Base-by-base conservation (phyloP, 2,113 vertebrate species). In the Phylloscopus trochiloides region DNA sequence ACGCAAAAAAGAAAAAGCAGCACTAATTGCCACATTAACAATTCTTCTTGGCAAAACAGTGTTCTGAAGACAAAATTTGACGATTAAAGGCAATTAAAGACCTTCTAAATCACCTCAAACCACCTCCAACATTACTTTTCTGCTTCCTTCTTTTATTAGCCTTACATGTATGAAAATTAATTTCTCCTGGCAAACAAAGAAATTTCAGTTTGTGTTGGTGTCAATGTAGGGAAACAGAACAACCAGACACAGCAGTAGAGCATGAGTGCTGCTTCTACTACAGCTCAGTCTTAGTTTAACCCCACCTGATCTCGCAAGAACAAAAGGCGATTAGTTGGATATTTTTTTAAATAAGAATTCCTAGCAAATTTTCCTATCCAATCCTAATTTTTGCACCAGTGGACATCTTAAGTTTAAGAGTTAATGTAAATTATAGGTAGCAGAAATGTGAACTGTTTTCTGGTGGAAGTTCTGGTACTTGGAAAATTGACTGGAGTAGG, bases 111-210 rank as follows among this genome's bases (percentile, higher is more conserved):
- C 25, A 24, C 10, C 19, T 85, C 5, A 9, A 16, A 14, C 9
- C 7, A 55, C 42, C 21, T 76, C 12, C 18, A 83, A 16, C 3
- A 10, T 7, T 5, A 50, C 12, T 63, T 63, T 81, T 68, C 25
- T 59, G 4, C 14, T 81, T 81, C 8, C 4, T 63, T 9, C 15
- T 45, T 3, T 50, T 77, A 84, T 45, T 43, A 87, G 6, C 5
- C 17, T 45, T 9, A 36, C 3, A n/a, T 32, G 1, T 26, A 21
- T 43, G 14, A 87, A 92, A 87, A 72, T 45, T 54, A 45, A 32
- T 25, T 2, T 68, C 6, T 2, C 8, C 7, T 6, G 0, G 6
- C 12, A 62, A 72, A 32, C 1, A 58, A 76, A 8, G 3, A 31
- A 47, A 84, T 21, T 51, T 51, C 19, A 36, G 2, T 70, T 1